A percentile compares a stretch with the other conserved stretches of the same genome.
These are phyloP conservation scores for Seladonia tumulorum DNA, from an alignment of 2,888 invertebrate species.

Conservation along the genomic window DNA sequence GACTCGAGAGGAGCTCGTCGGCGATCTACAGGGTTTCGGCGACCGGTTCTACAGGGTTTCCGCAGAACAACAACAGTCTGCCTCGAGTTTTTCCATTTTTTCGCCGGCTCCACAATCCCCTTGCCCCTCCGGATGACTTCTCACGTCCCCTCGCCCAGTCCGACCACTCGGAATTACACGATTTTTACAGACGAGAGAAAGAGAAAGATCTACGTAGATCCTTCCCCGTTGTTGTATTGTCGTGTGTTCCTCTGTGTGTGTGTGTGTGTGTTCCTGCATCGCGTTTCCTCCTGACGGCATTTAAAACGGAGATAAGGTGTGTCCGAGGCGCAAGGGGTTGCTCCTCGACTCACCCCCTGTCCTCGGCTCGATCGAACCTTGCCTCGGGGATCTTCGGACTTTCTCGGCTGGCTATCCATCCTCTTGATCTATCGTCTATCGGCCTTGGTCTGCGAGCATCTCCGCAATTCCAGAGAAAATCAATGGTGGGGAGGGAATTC, in stretches of 20 bases:
- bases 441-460: background rate
- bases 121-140: conserved; percentile 17
- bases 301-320: conserved; percentile 33
- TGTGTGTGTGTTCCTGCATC: background rate
- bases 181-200: conserved; percentile 48
- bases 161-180: conserved; percentile 12
- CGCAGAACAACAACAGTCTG: conserved; percentile 46
- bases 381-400: conserved; percentile 5
- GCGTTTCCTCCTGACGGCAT: background rate
- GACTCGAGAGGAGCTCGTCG: conserved; percentile 84
- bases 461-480: background rate
- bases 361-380: conserved; percentile 63
- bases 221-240: background rate
- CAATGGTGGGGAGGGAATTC: background rate
- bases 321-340: conserved; percentile 39
- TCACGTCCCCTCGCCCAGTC: conserved; percentile 2
- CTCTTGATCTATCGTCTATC: background rate
- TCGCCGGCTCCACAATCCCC: conserved; percentile 32
- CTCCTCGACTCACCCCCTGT: conserved; percentile 48
- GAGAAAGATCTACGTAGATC: background rate
- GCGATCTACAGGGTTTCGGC: conserved; percentile 70
- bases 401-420: background rate
- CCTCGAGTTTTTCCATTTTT: conserved; percentile 49
- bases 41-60: conserved; percentile 70
- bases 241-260: background rate